phyloP scores from a whole-genome alignment of 1,140 invertebrate species.

The Brachionus sp. region DNA sequence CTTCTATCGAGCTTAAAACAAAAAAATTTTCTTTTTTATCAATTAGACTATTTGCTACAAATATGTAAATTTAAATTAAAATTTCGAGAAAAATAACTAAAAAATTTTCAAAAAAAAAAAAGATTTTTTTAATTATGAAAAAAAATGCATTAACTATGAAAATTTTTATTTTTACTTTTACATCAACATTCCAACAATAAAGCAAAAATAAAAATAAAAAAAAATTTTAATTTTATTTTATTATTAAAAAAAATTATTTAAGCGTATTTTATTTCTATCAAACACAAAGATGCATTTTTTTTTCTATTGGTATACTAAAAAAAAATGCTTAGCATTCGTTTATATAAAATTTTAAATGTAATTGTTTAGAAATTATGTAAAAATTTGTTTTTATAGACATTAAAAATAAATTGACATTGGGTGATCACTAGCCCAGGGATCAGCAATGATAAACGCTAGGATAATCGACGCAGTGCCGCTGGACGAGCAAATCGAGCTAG shows the following conservation, averaged over 20 bases:
- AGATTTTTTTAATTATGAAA: not conserved
- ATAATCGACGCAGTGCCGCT: not conserved
- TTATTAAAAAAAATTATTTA: not conserved
- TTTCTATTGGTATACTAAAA: not conserved
- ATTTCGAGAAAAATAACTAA: too few species aligned
- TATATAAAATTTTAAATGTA: not conserved
- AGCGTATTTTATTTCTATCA: constrained; percentile 1
- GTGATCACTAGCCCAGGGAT: not conserved
- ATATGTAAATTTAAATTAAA: not conserved
- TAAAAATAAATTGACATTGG: not conserved
- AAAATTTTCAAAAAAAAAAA: not conserved
- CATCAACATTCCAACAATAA: not conserved
- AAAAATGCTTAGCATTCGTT: not conserved
- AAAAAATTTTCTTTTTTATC: not conserved
- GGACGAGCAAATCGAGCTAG: not conserved
- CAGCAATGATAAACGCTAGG: constrained; percentile 7
- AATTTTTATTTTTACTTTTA: not conserved
- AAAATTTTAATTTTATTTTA: not conserved
- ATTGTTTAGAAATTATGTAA: not conserved
- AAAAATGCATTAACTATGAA: not conserved
- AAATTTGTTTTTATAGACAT: not conserved
- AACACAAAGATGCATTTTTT: not conserved
- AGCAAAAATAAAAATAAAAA: constrained; percentile 19
- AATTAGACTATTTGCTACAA: not conserved
- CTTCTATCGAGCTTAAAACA: not conserved